Conservation (phyloP, 1,140 invertebrate genomes). For the Gerris buenoi region DNA sequence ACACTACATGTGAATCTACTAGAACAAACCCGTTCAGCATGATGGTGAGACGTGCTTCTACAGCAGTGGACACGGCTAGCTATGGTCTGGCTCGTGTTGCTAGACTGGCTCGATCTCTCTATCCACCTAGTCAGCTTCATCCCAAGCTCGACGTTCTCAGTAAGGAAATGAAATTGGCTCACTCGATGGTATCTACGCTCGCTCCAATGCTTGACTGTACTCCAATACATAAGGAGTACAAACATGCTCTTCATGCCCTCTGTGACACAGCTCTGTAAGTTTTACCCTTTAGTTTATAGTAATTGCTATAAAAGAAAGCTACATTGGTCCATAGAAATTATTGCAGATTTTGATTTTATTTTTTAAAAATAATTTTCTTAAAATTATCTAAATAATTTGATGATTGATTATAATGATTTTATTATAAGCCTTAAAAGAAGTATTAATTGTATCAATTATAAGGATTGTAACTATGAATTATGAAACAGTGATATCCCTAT, state of each 20-base stretch:
- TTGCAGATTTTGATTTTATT: too few species aligned
- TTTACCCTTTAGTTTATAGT: too few species aligned
- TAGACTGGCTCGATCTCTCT: constrained; percentile 43
- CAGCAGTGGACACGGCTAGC: constrained; percentile 51
- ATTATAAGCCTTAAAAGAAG: too few species aligned
- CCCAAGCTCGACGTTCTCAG: constrained; percentile 52
- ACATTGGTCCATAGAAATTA: too few species aligned
- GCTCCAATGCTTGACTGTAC: constrained; percentile 64
- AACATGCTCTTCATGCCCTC: constrained; percentile 52
- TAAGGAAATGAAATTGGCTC: constrained; percentile 43
- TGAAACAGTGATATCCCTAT: too few species aligned
- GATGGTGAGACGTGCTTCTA: constrained; percentile 51
- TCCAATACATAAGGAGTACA: constrained; percentile 60
- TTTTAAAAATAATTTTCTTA: too few species aligned
- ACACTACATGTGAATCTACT: constrained; percentile 62
- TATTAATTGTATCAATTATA: too few species aligned
- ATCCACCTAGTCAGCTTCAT: constrained; percentile 43
- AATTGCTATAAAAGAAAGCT: too few species aligned
- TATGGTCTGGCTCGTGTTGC: constrained; percentile 43
- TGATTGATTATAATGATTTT: too few species aligned
- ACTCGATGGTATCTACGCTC: constrained; percentile 34
- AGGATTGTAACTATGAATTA: too few species aligned
- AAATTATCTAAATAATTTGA: too few species aligned
- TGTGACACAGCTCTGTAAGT: constrained; percentile 64
- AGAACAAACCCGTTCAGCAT: constrained; percentile 45